Conservation (phyloP, 1,140 invertebrate genomes). For the Trichoplusia ni region DNA sequence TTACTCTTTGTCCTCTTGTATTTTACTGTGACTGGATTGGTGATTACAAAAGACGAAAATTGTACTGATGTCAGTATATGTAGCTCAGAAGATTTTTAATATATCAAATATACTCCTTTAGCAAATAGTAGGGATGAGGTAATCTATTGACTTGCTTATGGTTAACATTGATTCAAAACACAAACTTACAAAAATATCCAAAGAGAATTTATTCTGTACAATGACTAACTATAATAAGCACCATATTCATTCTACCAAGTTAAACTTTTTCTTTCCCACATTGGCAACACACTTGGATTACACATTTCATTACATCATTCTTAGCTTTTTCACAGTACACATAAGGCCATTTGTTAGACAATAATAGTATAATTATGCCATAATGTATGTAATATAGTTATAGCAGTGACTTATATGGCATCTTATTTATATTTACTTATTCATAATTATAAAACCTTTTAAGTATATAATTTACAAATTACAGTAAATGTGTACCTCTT, state of each 20-base stretch:
- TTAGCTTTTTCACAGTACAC: slow-evolving; percentile 38
- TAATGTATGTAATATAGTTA: slow-evolving; percentile 6
- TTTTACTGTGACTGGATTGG: slow-evolving; percentile 36
- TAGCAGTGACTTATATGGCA: slow-evolving; percentile 31
- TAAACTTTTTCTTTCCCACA: slow-evolving; percentile 44
- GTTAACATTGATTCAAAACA: slow-evolving; percentile 39
- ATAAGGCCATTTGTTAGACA: slow-evolving; percentile 43
- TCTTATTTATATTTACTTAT: slow-evolving; percentile 30
- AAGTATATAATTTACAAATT: slow-evolving; percentile 64
- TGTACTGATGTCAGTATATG: neutral
- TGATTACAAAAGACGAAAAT: slow-evolving; percentile 53
- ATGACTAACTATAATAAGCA: slow-evolving; percentile 78
- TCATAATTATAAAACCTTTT: slow-evolving; percentile 33
- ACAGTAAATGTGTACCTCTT: slow-evolving; percentile 71
- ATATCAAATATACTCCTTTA: too few species aligned
- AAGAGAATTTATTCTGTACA: slow-evolving; percentile 79
- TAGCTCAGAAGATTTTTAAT: too few species aligned
- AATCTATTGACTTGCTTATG: slow-evolving; percentile 26
- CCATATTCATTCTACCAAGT: slow-evolving; percentile 70
- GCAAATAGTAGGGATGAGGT: too few species aligned
- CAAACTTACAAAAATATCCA: slow-evolving; percentile 69
- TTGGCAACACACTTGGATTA: slow-evolving; percentile 47
- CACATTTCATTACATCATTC: slow-evolving; percentile 32
- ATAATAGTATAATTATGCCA: slow-evolving; percentile 13
- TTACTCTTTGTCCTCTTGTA: slow-evolving; percentile 21